Evolutionary conservation across 2,888 invertebrate genomes (phyloP).

Genomic region (Tetragnatha montana): DNA sequence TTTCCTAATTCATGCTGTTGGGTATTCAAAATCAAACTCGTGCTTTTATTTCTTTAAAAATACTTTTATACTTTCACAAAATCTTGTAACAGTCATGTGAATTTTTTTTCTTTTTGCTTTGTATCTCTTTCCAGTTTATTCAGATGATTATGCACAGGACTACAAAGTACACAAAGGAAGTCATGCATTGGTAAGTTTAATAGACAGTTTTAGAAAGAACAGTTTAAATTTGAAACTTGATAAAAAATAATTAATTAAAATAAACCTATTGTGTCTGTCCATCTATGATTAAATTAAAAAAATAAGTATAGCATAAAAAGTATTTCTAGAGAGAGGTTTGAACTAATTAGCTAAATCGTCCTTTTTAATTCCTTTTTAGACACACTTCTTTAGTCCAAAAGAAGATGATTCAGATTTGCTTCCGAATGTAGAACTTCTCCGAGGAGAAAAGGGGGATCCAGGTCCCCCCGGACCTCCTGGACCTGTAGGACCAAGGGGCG

Average conservation of each 20-base stretch:
- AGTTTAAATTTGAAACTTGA: too few species aligned
- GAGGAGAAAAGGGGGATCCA: constrained; percentile 59
- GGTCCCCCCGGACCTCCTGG: constrained; percentile 61
- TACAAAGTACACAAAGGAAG: constrained; percentile 53
- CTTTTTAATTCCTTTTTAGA: constrained; percentile 16
- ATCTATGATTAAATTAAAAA: too few species aligned
- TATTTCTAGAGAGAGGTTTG: too few species aligned
- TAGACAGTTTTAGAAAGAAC: too few species aligned
- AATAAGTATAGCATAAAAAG: too few species aligned
- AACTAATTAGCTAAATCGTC: neutral
- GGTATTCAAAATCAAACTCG: neutral
- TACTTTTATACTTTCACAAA: too few species aligned
- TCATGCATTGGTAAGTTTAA: constrained; percentile 46
- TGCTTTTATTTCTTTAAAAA: neutral
- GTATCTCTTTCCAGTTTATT: neutral
- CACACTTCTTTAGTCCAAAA: constrained; percentile 48
- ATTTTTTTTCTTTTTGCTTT: neutral
- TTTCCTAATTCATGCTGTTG: too few species aligned
- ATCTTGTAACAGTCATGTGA: neutral
- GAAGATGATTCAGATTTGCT: constrained; percentile 39
- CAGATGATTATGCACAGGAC: constrained; percentile 35
- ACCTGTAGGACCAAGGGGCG: constrained; percentile 47
- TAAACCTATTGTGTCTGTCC: too few species aligned
- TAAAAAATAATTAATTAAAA: too few species aligned
- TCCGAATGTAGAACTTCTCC: constrained; percentile 54